phyloP scores from a whole-genome alignment of 2,113 vertebrate species.

The sheep (Ovis aries) region DNA sequence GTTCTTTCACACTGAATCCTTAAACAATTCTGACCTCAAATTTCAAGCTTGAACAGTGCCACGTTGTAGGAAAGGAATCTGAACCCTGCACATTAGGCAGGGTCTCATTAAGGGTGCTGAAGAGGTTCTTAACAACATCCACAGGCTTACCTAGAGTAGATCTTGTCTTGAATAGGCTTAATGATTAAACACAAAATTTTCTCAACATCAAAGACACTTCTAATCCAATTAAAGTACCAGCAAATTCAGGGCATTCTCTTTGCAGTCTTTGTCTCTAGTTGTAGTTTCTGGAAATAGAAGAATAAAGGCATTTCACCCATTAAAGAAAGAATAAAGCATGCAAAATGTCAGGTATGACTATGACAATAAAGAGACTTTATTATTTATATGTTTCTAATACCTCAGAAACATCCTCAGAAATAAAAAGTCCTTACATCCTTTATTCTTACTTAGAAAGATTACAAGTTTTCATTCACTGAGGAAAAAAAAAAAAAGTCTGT shows the following conservation, averaged over 20 bases:
- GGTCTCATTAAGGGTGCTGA: neutral
- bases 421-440: neutral
- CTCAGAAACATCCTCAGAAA: neutral
- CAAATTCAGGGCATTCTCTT: neutral
- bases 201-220: neutral
- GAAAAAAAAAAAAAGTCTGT: neutral
- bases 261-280: neutral
- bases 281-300: constrained; percentile 7
- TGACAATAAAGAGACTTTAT: neutral
- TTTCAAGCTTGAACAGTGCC: neutral
- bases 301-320: neutral
- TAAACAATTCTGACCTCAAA: neutral
- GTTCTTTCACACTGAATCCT: neutral
- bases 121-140: neutral
- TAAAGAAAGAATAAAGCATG: neutral
- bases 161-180: neutral
- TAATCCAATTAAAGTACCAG: neutral
- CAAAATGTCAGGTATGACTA: neutral
- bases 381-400: neutral
- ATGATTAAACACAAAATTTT: neutral
- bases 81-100: accelerated
- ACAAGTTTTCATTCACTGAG: neutral
- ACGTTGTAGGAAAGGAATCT: neutral
- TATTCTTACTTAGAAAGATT: neutral
- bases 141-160: neutral